Base-by-base conservation (phyloP, 2,888 invertebrate genomes). In the Rhopalosiphum nymphaeae region DNA sequence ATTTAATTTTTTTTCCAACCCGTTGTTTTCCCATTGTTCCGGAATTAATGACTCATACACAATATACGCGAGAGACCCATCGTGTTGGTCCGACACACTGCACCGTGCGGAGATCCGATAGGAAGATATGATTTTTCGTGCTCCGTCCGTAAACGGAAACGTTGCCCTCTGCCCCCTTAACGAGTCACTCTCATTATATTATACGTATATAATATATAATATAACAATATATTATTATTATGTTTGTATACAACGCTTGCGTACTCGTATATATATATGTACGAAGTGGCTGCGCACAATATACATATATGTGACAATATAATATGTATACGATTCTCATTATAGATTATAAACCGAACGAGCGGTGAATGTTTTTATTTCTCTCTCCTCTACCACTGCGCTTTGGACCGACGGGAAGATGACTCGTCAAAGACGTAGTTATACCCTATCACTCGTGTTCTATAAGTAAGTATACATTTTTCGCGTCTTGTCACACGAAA, bases 111-210 rank as follows among this genome's bases (percentile, higher is more conserved):
- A 93, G 93, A 93, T 93, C 89, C 56, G 93, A 93, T 36, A 89
- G 89, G 53, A 46, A 93, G 93, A 93, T 89, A 93, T n/a, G 78
- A 57, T 89, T 93, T 93, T 89, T 93, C 93, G 93, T 89, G 93
- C 93, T 84, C 56, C 46, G 93, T 93, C 93, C 93, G 78, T 93
- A 93, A 93, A 93, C 93, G 93, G 89, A 93, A 89, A 89, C 89
- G 93, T 89, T 89, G 93, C 78, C 93, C 93, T 93, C 29, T 89
- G 89, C 57, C 89, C 93, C 57, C 89, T 93, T 89, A 89, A 89
- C 93, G 89, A 93, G 93, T 93, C 89, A 84, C 93, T 93, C 93
- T 93, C 93, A 93, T 93, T 93, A 89, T 86, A 78, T 78, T 78
- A 78, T 78, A 78, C 78, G 78, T 78, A 7, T 36, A 78, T 78